Percentiles rank a stretch among this genome's conserved stretches.
phyloP scores from a whole-genome alignment of 2,113 vertebrate genomes.

The Corydoras sp. region DNA sequence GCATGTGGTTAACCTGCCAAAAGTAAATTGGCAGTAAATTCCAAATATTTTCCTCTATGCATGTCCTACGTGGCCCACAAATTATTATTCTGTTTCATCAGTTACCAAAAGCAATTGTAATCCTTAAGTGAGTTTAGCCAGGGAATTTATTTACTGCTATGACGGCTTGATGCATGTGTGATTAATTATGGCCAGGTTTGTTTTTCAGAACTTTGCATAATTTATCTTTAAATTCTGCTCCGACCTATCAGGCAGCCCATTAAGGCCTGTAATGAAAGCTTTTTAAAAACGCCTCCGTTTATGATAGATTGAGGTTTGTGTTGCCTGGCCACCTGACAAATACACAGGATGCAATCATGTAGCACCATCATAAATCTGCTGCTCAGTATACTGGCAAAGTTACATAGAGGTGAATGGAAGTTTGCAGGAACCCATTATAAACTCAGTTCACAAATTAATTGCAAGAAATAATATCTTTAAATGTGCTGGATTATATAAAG shows the following conservation, averaged over 20 bases:
- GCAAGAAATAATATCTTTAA: no score
- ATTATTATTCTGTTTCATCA: slow-evolving; percentile 77
- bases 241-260: slow-evolving; percentile 61
- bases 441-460: no score
- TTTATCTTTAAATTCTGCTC: slow-evolving; percentile 80
- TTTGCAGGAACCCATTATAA: slow-evolving; percentile 32
- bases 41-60: no score
- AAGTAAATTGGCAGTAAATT: no score
- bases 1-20: no score
- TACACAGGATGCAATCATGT: slow-evolving; percentile 66
- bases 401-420: slow-evolving; percentile 49
- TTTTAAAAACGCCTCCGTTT: slow-evolving; percentile 63
- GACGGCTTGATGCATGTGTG: slow-evolving; percentile 88
- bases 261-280: slow-evolving; percentile 78
- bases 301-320: slow-evolving; percentile 72
- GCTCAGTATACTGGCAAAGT: slow-evolving; percentile 70
- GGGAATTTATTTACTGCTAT: slow-evolving; percentile 78
- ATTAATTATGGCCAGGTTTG: slow-evolving; percentile 90
- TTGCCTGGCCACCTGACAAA: slow-evolving; percentile 73
- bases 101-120: slow-evolving; percentile 85
- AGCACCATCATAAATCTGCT: slow-evolving; percentile 68
- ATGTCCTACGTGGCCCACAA: slow-evolving; percentile 54
- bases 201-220: slow-evolving; percentile 89
- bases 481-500: no score
- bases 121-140: slow-evolving; percentile 75